Percentiles rank a stretch among this genome's conserved stretches.
Evolutionary conservation across 1,140 invertebrate genomes (phyloP).

Genomic region (Scaptomyza graminum): DNA sequence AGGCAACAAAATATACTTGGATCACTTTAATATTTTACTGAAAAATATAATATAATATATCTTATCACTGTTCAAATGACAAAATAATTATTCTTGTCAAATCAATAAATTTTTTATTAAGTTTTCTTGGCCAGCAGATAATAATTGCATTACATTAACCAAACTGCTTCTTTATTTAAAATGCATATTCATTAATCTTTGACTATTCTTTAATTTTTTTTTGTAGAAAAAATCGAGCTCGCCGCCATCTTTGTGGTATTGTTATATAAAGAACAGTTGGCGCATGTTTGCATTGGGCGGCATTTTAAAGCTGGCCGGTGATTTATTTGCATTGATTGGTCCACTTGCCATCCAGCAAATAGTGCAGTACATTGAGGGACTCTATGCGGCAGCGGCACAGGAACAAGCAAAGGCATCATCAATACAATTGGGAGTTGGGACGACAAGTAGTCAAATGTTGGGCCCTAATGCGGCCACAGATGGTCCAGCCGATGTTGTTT

Average conservation of each 20-base stretch:
- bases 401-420: conserved; percentile 17
- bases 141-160: no score
- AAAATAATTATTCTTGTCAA: no score
- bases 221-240: conserved; percentile 71
- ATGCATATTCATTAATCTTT: no score
- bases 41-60: no score
- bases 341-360: conserved; percentile 91
- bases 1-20: no score
- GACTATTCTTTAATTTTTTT: not conserved
- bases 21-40: no score
- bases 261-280: conserved; percentile 89
- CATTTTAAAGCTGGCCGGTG: conserved; percentile 90
- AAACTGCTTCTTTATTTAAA: no score
- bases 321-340: conserved; percentile 89
- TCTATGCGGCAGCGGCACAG: conserved; percentile 54
- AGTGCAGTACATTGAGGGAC: conserved; percentile 87
- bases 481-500: conserved; percentile 30
- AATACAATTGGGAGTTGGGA: not conserved
- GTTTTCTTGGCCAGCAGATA: no score
- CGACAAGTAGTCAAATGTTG: conserved; percentile 11
- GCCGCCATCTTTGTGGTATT: conserved; percentile 86
- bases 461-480: conserved; percentile 48
- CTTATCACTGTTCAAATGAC: no score
- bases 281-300: conserved; percentile 89
- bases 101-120: no score